Evolutionary conservation across 1,140 invertebrate species (phyloP), one percentile per base, ranked within the genome.

Genomic region (Pinna nobilis): DNA sequence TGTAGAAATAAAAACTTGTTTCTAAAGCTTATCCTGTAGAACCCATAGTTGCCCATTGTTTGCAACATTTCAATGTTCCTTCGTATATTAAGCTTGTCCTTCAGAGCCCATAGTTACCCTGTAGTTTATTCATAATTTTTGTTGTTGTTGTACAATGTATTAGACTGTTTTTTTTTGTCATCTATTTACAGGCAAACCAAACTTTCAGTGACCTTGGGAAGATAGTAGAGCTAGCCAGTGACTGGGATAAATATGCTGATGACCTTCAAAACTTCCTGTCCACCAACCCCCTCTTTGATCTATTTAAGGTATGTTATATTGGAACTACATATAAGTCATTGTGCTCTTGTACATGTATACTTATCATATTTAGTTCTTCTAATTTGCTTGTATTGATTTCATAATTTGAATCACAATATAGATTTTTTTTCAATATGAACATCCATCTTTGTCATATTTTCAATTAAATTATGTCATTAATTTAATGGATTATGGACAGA

Each of bases 231-330:
- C 28, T 87, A 1, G 81, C 82, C 4, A 70, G 84, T 18, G 80
- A 86, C 44, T 88, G 85, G 82, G 33, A 85, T 57, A 74, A 82
- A 4, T 82, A 86, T 76, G 80, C 84, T 13, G 83, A 86, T 35
- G 53, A 60, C 30, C 39, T 89, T 4, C 64, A 80, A 30, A 59
- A 80, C 15, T 78, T 82, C 71, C 50, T 87, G 15, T 66, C 71
- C 20, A 81, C 78, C 44, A 82, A 74, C 66, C 49, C 64, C 32
- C 74, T 57, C n/a, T 78, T 76, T 74, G 66, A 78, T 35, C 41
- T 76, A 15, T 33, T 82, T 3, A 76, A 72, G 72, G 82, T 82
- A 69, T 68, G 64, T n/a, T n/a, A n/a, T n/a, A n/a, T n/a, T n/a
- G n/a, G n/a, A n/a, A n/a, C n/a, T n/a, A n/a, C n/a, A n/a, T n/a